Evolutionary conservation across 2,797 vertebrate genomes (phyloP), one percentile per base, ranked within the genome.

Genomic region (Xenentodon cancila): DNA sequence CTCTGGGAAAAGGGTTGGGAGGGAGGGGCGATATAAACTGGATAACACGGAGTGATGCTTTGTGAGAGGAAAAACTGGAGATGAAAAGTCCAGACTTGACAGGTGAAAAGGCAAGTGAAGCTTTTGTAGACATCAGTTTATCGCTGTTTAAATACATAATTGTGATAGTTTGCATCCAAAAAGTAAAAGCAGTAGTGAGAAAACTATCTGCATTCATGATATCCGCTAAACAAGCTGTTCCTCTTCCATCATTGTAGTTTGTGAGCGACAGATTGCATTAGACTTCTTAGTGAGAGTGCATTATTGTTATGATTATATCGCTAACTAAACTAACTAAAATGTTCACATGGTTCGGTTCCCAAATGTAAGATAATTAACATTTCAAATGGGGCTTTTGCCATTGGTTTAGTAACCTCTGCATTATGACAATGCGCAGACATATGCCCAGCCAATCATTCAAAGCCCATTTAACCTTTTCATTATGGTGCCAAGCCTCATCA

Each of bases 41-140:
- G 49, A 49, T 66, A 72, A 42, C 54, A 52, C 67, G 52, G 49
- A 54, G 56, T 53, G 56, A 15, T 50, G 60, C 43, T 20, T 15
- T 58, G 67, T 32, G 50, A 59, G 55, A 84, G 63, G 58, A 51
- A 54, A 50, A 58, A 59, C 63, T 68, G 30, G 50, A 54, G 63
- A 60, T 71, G 40, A 56, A 64, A 66, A 76, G 50, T 59, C 73
- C 19, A 48, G 65, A 73, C 25, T 55, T 60, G 32, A 59, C 44
- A 57, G 59, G 55, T 22, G 45, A 66, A 51, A 72, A 64, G 64
- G 19, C 34, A 12, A 51, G 22, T 53, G 50, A 18, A 21, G 43
- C 50, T 50, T 50, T 63, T 63, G 48, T 34, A 60, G 59, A 37
- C 51, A 50, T 68, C 20, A 42, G 5, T 22, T 42, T 18, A 34